These are phyloP conservation scores for Cepaea hortensis DNA, from an alignment of 2,888 invertebrate genomes.

Conservation along the genomic window DNA sequence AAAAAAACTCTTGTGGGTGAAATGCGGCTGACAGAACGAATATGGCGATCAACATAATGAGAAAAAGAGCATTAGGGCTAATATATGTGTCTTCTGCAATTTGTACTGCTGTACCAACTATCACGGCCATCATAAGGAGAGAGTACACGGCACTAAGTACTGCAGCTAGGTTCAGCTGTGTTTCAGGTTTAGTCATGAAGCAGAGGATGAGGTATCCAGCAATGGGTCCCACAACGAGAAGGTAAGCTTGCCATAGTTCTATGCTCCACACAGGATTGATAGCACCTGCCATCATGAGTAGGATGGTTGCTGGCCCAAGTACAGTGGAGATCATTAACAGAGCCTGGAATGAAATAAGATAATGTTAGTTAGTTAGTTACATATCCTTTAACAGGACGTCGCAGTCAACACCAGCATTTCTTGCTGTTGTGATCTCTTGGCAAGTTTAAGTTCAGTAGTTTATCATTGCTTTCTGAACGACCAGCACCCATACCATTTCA, in stretches of 20 bases:
- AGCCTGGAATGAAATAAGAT: conserved; percentile 32
- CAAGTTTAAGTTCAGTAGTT: no score
- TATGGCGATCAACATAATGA: conserved; percentile 66
- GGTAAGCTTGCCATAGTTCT: conserved; percentile 66
- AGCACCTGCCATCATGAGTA: conserved; percentile 74
- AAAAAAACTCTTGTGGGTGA: conserved; percentile 74
- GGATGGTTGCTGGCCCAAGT: conserved; percentile 70
- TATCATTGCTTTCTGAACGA: no score
- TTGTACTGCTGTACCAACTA: conserved; percentile 69
- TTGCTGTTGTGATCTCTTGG: no score
- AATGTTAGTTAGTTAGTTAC: background rate
- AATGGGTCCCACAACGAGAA: conserved; percentile 68
- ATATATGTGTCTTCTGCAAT: conserved; percentile 67
- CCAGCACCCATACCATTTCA: no score
- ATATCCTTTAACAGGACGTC: no score
- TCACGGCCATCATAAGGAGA: conserved; percentile 74
- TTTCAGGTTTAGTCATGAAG: conserved; percentile 65
- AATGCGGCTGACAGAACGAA: conserved; percentile 68
- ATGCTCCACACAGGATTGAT: conserved; percentile 69
- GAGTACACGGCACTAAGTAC: conserved; percentile 69
- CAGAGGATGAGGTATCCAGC: conserved; percentile 69
- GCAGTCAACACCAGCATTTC: no score
- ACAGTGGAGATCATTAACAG: conserved; percentile 61
- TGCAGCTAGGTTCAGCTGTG: conserved; percentile 69
- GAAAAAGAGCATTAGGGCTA: conserved; percentile 73